Evolutionary conservation across 2,888 invertebrate genomes (phyloP), one percentile per base, ranked within the genome.

Genomic region (Tuta absoluta): DNA sequence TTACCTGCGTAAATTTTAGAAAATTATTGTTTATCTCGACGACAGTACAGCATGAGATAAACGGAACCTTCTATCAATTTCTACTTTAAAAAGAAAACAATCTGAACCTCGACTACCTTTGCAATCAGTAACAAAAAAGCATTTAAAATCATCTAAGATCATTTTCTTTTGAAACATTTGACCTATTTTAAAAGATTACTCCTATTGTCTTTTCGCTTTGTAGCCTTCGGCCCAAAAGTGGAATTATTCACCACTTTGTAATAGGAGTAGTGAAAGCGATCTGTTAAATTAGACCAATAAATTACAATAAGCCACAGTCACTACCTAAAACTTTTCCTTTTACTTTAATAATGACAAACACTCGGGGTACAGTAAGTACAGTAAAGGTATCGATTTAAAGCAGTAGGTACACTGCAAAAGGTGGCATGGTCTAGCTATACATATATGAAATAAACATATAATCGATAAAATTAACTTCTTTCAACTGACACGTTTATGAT

Each of bases 311-410:
- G 74, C 72, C 72, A 66, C 68, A 67, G 71, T 71, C 67, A 65
- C 58, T 33, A 33, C 33, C 33, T 64, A 64, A 71, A 81, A 80
- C 72, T 82, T 80, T 64, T n/a, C 64, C 71, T 73, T 73, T 81
- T 78, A 74, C 70, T 75, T 68, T 64, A 69, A 67, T 73, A 45
- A 14, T 53, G 51, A 56, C 28, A 56, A 56, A 24, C 24, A 56
- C 28, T 56, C 45, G 5, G 45, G 33, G 33, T 33, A 33, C 8
- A 33, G 33, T 8, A 33, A 1, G 10, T 4, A 28, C 28, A 28
- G n/a, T n/a, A n/a, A n/a, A n/a, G n/a, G n/a, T n/a, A n/a, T n/a
- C 28, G 28, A 28, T 28, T 28, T 28, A 28, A 28, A 28, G 5
- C 28, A 33, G 33, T 33, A 33, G 33, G 33, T 33, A 33, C 33